Base-by-base conservation (phyloP, 2,888 invertebrate genomes). In the Sesamia inferens region DNA sequence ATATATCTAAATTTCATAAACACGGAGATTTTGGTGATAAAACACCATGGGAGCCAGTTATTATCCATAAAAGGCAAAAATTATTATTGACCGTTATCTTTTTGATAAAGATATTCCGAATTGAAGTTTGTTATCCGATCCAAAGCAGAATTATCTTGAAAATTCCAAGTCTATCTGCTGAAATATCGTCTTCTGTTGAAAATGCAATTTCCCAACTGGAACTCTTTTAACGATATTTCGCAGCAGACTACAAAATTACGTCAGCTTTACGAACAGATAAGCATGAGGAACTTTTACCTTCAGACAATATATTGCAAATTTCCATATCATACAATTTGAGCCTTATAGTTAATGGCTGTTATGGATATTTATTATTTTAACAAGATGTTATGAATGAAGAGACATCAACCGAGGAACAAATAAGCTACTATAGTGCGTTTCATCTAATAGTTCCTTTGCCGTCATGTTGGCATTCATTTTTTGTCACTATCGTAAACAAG, bases 1-100 rank as follows among this genome's bases (percentile, higher is more conserved):
- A 85, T 85, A 80, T 87, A 87, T 87, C 87, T 83, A 89, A 88
- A 88, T 87, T 88, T 89, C 87, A 87, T 87, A 89, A 89, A 89
- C 85, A 88, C 84, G 79, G 77, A 89, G 89, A 88, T 88, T 86
- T 85, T 79, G 75, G 78, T 79, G 90, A 90, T 90, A 89, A 87
- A 81, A 85, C 90, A 81, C 90, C 83, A 83, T 88, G 90, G 90
- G 90, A 90, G 90, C 84, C 62, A 68, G 82, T 65, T 79, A 83
- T 78, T 79, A 83, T 78, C 82, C 75, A 83, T 88, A 86, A 84
- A 85, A 86, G 83, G 76, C 64, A 71, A 79, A 75, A 74, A 81
- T 81, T 86, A 81, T 85, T 86, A 83, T 82, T 72, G 69, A 70
- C 72, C 71, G 76, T 76, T 83, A 74, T 73, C 71, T 82, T 81